Conservation (phyloP, 2,113 vertebrate genomes). For the Struthio camelus region DNA sequence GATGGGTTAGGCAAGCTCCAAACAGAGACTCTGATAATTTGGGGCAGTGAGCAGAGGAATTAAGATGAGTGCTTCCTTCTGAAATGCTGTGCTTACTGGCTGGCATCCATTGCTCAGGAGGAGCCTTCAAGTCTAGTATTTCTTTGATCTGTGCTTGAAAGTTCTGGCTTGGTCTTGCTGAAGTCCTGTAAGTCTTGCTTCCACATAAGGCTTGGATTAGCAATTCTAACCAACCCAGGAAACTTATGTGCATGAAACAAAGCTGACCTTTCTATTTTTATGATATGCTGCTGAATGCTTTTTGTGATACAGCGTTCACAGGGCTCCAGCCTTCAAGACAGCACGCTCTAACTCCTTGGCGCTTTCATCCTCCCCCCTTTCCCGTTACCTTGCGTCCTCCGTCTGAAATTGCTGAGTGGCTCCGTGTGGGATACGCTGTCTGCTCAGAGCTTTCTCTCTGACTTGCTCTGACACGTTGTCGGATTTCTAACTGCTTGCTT, state of each 20-base stretch:
- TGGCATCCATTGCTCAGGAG: not conserved
- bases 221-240: not conserved
- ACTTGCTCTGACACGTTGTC: not conserved
- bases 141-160: not conserved
- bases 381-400: accelerated
- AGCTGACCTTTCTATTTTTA: not conserved
- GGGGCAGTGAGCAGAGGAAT: not conserved
- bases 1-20: not conserved
- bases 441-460: too few relatives aligned
- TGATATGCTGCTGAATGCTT: not conserved
- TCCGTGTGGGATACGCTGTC: not conserved
- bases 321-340: not conserved
- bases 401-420: not conserved
- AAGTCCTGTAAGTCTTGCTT: not conserved
- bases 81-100: not conserved
- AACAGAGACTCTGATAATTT: not conserved
- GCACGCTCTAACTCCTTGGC: not conserved
- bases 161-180: not conserved
- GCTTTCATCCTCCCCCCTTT: not conserved
- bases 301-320: accelerated
- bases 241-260: accelerated
- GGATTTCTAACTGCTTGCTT: not conserved
- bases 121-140: not conserved
- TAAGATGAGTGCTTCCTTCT: not conserved
- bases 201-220: not conserved